A percentile compares a stretch with the other conserved stretches of the same genome.
These are phyloP conservation scores for Chrysochloris asiatica DNA, from an alignment of 2,113 vertebrate species.

Conservation along the genomic window DNA sequence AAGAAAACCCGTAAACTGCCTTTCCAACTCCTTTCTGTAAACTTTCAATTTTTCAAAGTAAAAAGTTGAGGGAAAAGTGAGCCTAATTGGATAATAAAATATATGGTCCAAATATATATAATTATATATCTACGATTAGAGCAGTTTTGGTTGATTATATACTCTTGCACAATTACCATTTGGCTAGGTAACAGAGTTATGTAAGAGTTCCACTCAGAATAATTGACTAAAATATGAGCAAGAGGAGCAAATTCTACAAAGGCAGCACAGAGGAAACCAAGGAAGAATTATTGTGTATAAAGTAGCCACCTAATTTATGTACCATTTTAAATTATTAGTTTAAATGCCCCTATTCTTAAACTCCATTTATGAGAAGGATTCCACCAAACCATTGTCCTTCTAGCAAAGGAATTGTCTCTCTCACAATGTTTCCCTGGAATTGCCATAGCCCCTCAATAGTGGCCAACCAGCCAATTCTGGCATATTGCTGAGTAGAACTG, in stretches of 20 bases:
- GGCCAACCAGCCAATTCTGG: too few species aligned
- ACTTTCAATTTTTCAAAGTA: conserved; percentile 16
- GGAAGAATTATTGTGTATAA: neutral
- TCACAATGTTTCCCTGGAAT: conserved; percentile 18
- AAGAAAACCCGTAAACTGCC: too few species aligned
- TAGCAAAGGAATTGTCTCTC: conserved; percentile 43
- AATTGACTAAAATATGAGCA: neutral
- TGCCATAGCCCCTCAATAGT: neutral
- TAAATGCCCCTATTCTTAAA: conserved; percentile 18
- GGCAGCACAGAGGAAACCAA: neutral
- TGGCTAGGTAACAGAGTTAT: neutral
- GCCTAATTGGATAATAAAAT: neutral
- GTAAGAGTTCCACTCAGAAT: neutral
- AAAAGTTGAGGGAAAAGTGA: conserved; percentile 4
- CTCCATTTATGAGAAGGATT: conserved; percentile 13
- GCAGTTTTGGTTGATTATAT: neutral
- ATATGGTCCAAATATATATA: neutral
- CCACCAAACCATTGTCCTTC: neutral
- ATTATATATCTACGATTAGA: neutral
- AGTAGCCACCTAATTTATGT: neutral
- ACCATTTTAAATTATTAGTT: neutral
- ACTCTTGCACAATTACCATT: neutral
- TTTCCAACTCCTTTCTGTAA: neutral
- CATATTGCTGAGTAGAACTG: too few species aligned
- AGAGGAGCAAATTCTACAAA: conserved; percentile 3